Percentiles rank a stretch among this genome's conserved stretches.
phyloP scores from a whole-genome alignment of 2,113 vertebrate genomes.

The Glaucidium brasilianum region DNA sequence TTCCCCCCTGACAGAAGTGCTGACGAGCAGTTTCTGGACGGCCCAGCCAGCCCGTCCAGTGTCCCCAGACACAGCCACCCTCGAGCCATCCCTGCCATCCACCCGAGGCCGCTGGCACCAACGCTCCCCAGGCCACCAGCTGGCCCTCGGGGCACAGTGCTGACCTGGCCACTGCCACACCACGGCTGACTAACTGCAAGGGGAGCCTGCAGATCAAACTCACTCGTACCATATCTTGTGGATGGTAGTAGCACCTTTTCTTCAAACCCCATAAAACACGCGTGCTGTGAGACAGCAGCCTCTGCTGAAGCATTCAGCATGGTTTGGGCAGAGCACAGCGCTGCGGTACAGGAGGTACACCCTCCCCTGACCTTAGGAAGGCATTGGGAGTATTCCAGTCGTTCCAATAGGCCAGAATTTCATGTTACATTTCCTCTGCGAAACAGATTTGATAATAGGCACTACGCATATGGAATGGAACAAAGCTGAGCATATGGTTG shows the following conservation, averaged over 20 bases:
- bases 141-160: accelerated
- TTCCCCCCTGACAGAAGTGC: too few species aligned
- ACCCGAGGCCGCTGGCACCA: accelerated
- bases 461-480: accelerated
- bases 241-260: not conserved
- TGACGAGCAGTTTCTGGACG: not conserved
- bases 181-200: not conserved
- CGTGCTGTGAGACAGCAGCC: not conserved
- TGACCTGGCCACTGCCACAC: accelerated
- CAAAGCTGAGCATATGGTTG: not conserved
- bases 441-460: not conserved
- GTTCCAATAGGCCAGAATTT: not conserved
- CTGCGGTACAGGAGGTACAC: not conserved
- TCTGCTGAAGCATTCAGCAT: not conserved
- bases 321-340: not conserved
- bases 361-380: not conserved
- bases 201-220: not conserved
- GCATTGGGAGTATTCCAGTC: not conserved
- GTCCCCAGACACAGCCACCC: not conserved
- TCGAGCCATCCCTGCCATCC: too few species aligned
- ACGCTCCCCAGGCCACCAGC: accelerated
- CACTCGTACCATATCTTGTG: not conserved
- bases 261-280: not conserved
- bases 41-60: too few species aligned
- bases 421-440: not conserved